A percentile compares a stretch with the other conserved stretches of the same genome.
These are phyloP conservation scores for Rhingia rostrata DNA, from an alignment of 2,888 invertebrate species.

Conservation along the genomic window DNA sequence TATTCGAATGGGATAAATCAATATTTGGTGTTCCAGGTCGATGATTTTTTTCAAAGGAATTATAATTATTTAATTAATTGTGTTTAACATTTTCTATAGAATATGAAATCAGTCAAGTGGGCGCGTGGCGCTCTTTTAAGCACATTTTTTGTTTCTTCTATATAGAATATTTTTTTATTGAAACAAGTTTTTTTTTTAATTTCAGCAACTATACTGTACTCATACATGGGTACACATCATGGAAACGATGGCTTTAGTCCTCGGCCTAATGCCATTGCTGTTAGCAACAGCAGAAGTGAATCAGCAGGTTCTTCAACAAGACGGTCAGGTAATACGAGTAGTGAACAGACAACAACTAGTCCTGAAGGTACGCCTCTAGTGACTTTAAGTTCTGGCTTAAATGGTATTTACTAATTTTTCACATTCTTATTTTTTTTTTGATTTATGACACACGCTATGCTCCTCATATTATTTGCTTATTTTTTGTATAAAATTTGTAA, in stretches of 20 bases:
- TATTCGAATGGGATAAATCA: too few relatives aligned
- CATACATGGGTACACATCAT: constrained; percentile 84
- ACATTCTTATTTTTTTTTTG: constrained; percentile 65
- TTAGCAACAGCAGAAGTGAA: constrained; percentile 34
- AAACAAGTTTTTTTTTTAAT: not conserved
- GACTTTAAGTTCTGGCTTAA: constrained; percentile 80
- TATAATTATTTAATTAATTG: too few relatives aligned
- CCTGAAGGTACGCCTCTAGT: constrained; percentile 83
- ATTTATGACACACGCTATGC: constrained; percentile 40
- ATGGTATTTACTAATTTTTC: constrained; percentile 80
- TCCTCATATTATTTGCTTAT: constrained; percentile 40
- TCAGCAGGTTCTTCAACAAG: constrained; percentile 49
- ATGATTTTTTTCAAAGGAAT: too few relatives aligned
- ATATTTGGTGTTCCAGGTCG: too few relatives aligned
- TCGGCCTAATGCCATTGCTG: constrained; percentile 68
- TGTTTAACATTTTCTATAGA: too few relatives aligned
- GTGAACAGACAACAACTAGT: constrained; percentile 73
- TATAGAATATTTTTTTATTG: not conserved
- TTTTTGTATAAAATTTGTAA: constrained; percentile 3
- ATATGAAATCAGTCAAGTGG: too few relatives aligned
- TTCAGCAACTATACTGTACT: constrained; percentile 86
- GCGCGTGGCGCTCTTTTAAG: too few relatives aligned
- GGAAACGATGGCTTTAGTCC: constrained; percentile 76
- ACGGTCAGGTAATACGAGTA: constrained; percentile 61
- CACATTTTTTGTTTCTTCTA: not conserved